phyloP scores from a whole-genome alignment of 2,888 invertebrate genomes.

The Matsumyia berberina region DNA sequence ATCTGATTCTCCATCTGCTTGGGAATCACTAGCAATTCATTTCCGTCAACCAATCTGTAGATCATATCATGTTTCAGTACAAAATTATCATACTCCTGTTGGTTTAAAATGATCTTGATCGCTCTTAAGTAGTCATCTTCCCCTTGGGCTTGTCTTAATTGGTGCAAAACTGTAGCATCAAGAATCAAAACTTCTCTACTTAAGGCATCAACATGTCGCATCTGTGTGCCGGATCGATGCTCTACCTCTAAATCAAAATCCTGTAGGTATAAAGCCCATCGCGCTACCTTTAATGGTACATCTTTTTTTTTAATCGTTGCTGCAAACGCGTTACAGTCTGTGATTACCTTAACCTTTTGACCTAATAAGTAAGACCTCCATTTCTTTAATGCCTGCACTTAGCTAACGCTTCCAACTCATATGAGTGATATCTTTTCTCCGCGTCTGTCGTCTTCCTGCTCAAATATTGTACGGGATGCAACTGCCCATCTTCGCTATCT shows the following conservation, averaged over 20 bases:
- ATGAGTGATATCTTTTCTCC: conserved; percentile 52
- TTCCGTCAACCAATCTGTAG: conserved; percentile 25
- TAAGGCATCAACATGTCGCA: conserved; percentile 75
- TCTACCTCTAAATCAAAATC: conserved; percentile 71
- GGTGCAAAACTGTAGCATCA: conserved; percentile 7
- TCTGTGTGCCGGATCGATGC: conserved; percentile 66
- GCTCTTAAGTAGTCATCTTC: conserved; percentile 7
- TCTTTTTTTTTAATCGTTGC: conserved; percentile 56
- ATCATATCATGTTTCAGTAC: conserved; percentile 31
- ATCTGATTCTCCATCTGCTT: conserved; percentile 32
- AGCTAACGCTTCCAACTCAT: conserved; percentile 77
- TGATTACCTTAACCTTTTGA: neutral
- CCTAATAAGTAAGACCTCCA: conserved; percentile 76
- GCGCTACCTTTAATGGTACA: conserved; percentile 53
- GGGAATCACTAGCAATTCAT: conserved; percentile 57
- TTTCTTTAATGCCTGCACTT: conserved; percentile 72
- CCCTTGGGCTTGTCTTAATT: conserved; percentile 8
- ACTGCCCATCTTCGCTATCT: conserved; percentile 26
- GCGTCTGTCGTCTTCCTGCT: conserved; percentile 30
- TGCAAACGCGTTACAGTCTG: conserved; percentile 51
- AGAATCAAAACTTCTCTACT: conserved; percentile 37
- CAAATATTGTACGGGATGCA: conserved; percentile 60
- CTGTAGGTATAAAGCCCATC: conserved; percentile 70
- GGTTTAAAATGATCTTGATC: neutral
- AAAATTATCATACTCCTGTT: conserved; percentile 9